These are phyloP conservation scores for Rhizomys pruinosus DNA, from an alignment of 2,113 vertebrate genomes.

Conservation along the genomic window DNA sequence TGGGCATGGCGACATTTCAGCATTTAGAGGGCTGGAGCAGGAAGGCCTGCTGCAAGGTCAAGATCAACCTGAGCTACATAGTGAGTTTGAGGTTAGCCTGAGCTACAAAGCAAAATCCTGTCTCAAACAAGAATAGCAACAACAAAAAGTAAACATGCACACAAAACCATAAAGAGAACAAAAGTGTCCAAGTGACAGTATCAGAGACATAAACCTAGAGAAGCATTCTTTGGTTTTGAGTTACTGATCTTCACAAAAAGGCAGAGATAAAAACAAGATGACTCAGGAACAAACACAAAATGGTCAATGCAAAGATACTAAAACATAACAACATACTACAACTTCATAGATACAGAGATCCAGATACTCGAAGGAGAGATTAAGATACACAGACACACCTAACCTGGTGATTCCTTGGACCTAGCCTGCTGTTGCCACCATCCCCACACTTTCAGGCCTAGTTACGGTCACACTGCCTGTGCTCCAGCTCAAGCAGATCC, in stretches of 20 bases:
- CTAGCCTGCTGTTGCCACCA: too few relatives aligned
- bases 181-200: neutral
- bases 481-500: too few relatives aligned
- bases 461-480: too few relatives aligned
- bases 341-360: neutral
- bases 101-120: neutral
- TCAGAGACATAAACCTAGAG: neutral
- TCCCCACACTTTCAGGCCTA: too few relatives aligned
- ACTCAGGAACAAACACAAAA: neutral
- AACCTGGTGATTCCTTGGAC: too few relatives aligned
- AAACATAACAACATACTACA: slow-evolving; percentile 12
- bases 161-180: neutral
- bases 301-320: neutral
- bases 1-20: neutral
- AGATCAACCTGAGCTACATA: neutral
- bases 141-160: neutral
- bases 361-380: neutral
- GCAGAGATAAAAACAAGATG: slow-evolving; percentile 27
- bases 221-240: slow-evolving; percentile 26
- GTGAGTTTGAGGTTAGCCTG: neutral
- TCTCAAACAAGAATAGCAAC: neutral
- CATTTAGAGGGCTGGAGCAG: neutral
- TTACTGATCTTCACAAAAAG: slow-evolving; percentile 30
- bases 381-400: neutral
- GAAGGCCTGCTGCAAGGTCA: neutral